Base-by-base conservation (phyloP, 2,888 invertebrate genomes). In the Apoderus coryli region DNA sequence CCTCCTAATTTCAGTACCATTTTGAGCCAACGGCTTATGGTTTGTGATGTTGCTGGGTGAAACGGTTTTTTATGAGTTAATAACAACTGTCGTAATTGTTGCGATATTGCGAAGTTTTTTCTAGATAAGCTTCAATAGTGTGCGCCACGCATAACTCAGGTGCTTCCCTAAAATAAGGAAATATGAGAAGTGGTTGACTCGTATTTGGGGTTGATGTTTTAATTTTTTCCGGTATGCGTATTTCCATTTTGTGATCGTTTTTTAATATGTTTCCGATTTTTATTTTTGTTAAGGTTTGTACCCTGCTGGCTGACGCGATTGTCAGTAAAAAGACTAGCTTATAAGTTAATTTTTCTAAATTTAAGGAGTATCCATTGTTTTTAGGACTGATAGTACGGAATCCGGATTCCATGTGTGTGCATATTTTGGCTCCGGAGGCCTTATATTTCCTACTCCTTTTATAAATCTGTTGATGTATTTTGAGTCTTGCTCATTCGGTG, bases 391-490 rank as follows among this genome's bases (percentile, higher is more conserved):
- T 26, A 29, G 10, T 7, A 30, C 4, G 6, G 10, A 7, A 7
- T 29, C 24, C n/a, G 29, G 25, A 29, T 29, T 25, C 29, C 29
- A 29, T 5, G 29, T 29, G 25, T 7, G 5, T 29, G 14, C 15
- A 34, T 49, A 43, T 32, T 32, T 37, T 5, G 41, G 38, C 31
- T 25, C 27, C 22, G 29, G 27, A 14, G 42, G 43, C 28, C 37
- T 39, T 26, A 41, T 16, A 10, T 36, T 40, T 9, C 22, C 38
- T 3, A 43, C 33, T 2, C 40, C 39, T 28, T 34, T 44, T 10
- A 44, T 35, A 32, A 44, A 46, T 10, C 44, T 24, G 27, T 41
- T 38, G 10, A 42, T 27, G 16, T 26, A 23, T 5, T 28, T 30
- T 10, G 40, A 19, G 14, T 39, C 16, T n/a, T 33, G 27, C 5